These are phyloP conservation scores for Lophotriccus pileatus DNA, from an alignment of 2,797 vertebrate genomes.

Conservation along the genomic window DNA sequence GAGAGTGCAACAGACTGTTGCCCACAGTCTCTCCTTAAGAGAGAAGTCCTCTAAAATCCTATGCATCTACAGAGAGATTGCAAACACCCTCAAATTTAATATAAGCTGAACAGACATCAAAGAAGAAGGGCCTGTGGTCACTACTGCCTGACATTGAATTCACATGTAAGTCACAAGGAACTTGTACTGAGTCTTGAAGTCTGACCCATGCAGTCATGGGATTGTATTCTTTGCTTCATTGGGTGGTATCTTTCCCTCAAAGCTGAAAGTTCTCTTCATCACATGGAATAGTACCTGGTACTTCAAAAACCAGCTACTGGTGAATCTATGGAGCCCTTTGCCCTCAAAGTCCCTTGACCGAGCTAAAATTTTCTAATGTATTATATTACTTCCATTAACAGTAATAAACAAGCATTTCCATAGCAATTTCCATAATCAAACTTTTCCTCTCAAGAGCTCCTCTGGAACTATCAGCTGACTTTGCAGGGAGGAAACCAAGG, in stretches of 20 bases:
- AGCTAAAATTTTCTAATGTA: background rate
- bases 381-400: background rate
- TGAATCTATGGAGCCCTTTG: background rate
- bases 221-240: background rate
- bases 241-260: background rate
- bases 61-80: background rate
- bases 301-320: background rate
- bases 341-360: background rate
- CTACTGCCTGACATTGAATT: background rate
- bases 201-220: background rate
- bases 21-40: background rate
- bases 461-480: conserved; percentile 18
- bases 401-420: conserved; percentile 29
- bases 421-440: conserved; percentile 39
- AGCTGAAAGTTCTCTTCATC: background rate
- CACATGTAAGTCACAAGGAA: conserved; percentile 39
- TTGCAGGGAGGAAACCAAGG: conserved; percentile 21
- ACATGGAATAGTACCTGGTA: background rate
- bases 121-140: background rate
- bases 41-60: background rate
- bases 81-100: background rate
- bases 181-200: background rate
- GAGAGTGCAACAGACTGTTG: background rate
- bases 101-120: background rate
- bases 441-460: background rate